phyloP scores from a whole-genome alignment of 2,797 vertebrate species.

The Spinibarbus caldwelli region DNA sequence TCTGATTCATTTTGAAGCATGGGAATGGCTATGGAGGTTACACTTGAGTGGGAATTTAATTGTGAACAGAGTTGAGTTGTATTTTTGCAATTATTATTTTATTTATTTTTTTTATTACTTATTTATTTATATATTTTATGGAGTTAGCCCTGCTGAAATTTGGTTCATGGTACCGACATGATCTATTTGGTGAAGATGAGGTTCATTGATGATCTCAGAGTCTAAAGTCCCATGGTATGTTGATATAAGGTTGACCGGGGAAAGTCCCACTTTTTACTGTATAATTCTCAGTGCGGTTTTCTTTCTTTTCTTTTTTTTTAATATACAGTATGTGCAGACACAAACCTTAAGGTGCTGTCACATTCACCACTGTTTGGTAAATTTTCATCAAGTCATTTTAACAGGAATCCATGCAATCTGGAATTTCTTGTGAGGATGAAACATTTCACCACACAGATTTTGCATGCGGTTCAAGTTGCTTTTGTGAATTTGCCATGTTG shows the following conservation, averaged over 20 bases:
- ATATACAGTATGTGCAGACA: neutral
- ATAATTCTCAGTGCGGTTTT: neutral
- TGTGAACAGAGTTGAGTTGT: neutral
- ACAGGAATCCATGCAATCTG: neutral
- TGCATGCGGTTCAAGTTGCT: neutral
- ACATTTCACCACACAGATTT: neutral
- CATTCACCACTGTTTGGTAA: neutral
- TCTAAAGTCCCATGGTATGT: neutral
- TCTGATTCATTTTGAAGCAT: neutral
- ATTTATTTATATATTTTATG: neutral
- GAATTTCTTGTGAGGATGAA: neutral
- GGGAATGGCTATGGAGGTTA: neutral
- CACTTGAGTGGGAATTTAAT: neutral
- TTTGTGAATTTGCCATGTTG: neutral
- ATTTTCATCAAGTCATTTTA: neutral
- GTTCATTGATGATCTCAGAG: neutral
- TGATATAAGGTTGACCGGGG: neutral
- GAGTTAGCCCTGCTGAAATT: neutral
- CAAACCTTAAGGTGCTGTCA: neutral
- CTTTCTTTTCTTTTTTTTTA: too few relatives aligned
- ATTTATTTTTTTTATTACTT: neutral
- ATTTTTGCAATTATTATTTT: neutral
- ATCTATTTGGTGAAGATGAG: neutral
- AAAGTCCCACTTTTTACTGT: too few relatives aligned
- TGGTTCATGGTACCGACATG: neutral